Evolutionary conservation across 2,113 vertebrate species (phyloP).

Genomic region (Nanorana parkeri): DNA sequence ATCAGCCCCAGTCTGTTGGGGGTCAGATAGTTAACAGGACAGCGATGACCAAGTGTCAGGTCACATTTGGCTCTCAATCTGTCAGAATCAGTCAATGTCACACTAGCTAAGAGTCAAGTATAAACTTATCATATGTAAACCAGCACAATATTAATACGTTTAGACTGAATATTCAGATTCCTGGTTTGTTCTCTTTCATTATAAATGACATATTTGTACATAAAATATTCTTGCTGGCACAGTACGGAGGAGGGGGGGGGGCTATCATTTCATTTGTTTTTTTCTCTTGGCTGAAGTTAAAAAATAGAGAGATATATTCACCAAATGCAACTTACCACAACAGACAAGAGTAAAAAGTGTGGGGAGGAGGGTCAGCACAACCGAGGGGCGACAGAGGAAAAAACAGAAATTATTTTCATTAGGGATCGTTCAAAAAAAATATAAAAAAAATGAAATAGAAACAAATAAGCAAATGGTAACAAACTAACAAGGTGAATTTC

Average conservation of each 20-base stretch:
- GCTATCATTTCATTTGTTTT: constrained; percentile 60
- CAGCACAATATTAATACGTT: too few species aligned
- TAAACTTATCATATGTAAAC: too few species aligned
- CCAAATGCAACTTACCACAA: constrained; percentile 98
- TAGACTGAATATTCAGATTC: too few species aligned
- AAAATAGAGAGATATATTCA: constrained; percentile 71
- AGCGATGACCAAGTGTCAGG: too few species aligned
- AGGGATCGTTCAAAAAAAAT: constrained; percentile 79
- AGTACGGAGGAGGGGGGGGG: constrained; percentile 71
- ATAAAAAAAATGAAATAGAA: constrained; percentile 57
- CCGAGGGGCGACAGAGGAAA: constrained; percentile 95
- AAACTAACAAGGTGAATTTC: constrained; percentile 64
- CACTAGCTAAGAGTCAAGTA: too few species aligned
- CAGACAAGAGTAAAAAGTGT: constrained; percentile 98
- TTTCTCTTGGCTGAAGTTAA: constrained; percentile 42
- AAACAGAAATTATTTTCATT: constrained; percentile 99
- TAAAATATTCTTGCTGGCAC: constrained; percentile 65
- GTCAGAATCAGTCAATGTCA: too few species aligned
- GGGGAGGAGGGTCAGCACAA: constrained; percentile 97
- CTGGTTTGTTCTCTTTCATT: too few species aligned
- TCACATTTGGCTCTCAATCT: too few species aligned
- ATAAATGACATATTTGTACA: not conserved
- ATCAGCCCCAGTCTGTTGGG: too few species aligned
- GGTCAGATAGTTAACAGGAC: too few species aligned
- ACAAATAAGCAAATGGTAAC: constrained; percentile 83